phyloP scores from a whole-genome alignment of 2,113 vertebrate species.

The Manacus vitellinus region DNA sequence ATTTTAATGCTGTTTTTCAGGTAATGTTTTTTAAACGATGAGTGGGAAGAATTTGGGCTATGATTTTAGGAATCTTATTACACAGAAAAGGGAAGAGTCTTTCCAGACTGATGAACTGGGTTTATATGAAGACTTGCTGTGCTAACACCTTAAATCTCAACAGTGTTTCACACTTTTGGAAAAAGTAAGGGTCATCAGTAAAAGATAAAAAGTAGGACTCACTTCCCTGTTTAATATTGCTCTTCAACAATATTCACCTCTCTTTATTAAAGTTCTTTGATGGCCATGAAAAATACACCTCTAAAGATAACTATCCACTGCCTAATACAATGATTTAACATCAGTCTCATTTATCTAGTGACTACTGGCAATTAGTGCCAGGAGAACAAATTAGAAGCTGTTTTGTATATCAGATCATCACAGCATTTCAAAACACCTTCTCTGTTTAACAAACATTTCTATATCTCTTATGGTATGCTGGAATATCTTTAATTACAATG shows the following conservation, averaged over 20 bases:
- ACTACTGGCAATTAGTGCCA: slow-evolving; percentile 21
- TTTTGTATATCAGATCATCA: slow-evolving; percentile 6
- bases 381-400: slow-evolving; percentile 26
- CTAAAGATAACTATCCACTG: background rate
- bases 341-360: background rate
- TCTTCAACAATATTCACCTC: background rate
- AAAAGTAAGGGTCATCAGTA: background rate
- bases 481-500: slow-evolving; percentile 15
- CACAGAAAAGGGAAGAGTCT: background rate
- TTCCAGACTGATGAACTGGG: background rate
- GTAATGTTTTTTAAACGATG: background rate
- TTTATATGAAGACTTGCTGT: background rate
- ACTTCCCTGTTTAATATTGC: background rate
- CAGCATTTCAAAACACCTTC: slow-evolving; percentile 25
- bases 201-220: background rate
- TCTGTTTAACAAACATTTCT: slow-evolving; percentile 28
- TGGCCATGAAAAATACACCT: background rate
- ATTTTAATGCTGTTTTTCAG: background rate
- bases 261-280: background rate
- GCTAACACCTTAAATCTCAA: background rate
- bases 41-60: background rate
- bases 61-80: background rate
- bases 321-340: background rate
- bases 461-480: background rate
- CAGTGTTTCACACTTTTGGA: background rate